Evolutionary conservation across 1,140 invertebrate genomes (phyloP).

Genomic region (Chironomus striatipennis): DNA sequence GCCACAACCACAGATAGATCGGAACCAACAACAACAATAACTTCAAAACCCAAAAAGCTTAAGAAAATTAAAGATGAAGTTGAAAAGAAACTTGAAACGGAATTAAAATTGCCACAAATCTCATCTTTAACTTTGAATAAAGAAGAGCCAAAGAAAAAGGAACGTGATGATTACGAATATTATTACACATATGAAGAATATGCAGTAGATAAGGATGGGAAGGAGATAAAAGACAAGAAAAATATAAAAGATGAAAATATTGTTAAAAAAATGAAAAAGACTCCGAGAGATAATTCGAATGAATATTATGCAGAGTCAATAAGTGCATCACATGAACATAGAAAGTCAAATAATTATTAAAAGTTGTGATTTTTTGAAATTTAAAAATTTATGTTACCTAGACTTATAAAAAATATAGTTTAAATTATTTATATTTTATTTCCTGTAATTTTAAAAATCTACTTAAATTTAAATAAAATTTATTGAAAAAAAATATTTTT

Average conservation of each 20-base stretch:
- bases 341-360: background rate
- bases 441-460: too few species aligned
- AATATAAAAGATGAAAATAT: background rate
- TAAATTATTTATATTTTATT: too few species aligned
- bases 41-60: background rate
- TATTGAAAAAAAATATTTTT: too few species aligned
- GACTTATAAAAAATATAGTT: too few species aligned
- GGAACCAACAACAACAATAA: background rate
- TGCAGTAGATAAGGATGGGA: background rate
- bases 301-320: background rate
- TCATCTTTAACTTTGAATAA: background rate
- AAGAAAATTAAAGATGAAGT: background rate
- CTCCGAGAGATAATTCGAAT: background rate
- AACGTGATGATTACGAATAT: background rate
- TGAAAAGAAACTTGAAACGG: background rate
- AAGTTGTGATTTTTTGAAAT: too few species aligned
- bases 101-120: background rate
- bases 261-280: background rate
- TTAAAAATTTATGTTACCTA: too few species aligned
- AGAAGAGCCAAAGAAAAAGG: too few species aligned
- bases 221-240: background rate
- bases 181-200: constrained; percentile 17
- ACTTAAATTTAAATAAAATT: too few species aligned
- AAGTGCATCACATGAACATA: background rate
- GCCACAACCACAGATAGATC: background rate